Percentiles rank a stretch among this genome's conserved stretches.
phyloP scores from a whole-genome alignment of 1,140 invertebrate genomes.

The Plutomurus gul region DNA sequence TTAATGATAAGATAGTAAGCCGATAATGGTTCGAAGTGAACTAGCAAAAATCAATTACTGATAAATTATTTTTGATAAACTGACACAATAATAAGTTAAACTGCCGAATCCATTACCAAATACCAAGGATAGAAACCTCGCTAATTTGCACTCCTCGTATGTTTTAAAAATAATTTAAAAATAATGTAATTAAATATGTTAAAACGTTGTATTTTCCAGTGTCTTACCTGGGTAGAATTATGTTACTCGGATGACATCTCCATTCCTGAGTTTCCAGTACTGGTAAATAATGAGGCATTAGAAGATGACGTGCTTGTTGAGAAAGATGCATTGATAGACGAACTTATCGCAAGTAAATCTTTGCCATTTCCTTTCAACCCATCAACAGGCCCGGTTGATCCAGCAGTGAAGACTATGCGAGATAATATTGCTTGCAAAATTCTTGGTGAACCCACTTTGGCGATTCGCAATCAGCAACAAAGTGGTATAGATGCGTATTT shows the following conservation, averaged over 20 bases:
- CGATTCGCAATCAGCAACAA: neutral
- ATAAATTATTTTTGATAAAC: no score
- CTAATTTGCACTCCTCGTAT: no score
- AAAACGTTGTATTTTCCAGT: slow-evolving; percentile 32
- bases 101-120: no score
- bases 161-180: neutral
- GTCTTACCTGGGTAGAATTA: slow-evolving; percentile 38
- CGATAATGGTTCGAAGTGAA: no score
- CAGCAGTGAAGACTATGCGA: neutral
- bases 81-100: no score
- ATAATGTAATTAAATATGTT: neutral
- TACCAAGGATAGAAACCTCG: no score
- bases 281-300: slow-evolving; percentile 25
- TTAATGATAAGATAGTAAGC: no score
- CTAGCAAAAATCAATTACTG: no score
- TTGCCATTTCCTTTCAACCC: slow-evolving; percentile 4
- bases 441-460: neutral
- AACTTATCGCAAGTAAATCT: slow-evolving; percentile 30
- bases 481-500: slow-evolving; percentile 40
- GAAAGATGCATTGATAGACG: slow-evolving; percentile 47
- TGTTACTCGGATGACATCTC: slow-evolving; percentile 49
- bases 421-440: slow-evolving; percentile 32
- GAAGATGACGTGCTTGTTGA: slow-evolving; percentile 32
- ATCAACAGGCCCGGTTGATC: slow-evolving; percentile 37
- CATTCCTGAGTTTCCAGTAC: slow-evolving; percentile 36